Base-by-base conservation (phyloP, 2,113 vertebrate species). In the Megaleporinus macrocephalus region DNA sequence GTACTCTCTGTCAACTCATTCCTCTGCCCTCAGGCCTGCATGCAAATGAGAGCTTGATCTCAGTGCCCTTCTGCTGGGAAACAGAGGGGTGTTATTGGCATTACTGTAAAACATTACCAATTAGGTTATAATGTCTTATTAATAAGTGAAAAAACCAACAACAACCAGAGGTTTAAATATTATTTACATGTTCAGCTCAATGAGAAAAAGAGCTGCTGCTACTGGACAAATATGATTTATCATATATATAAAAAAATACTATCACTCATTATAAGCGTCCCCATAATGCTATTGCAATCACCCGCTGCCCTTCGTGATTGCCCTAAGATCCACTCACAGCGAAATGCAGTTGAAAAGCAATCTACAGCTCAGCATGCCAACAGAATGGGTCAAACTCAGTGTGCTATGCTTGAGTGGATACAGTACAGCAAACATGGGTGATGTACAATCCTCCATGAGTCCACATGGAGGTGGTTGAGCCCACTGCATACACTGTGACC, bases 401-500 rank as follows among this genome's bases (percentile, higher is more conserved):
- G 61, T 62, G 12, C 11, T 62, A 51, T 82, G 49, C 61, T 73
- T 55, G 61, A 75, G 26, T 78, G 76, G 41, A 87, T 87, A 83
- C 53, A 47, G 16, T 6, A 65, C 5, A 30, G 12, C 62, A 18
- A 65, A 30, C 62, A 63, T 1, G 4, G 27, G 7, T 18, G 15
- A 30, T 33, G 30, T 33, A 20, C 81, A 88, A 86, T 89, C 87
- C 86, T 76, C n/a, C n/a, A n/a, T n/a, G 82, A 73, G 81, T 83
- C 86, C 86, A 89, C 82, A 83, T 89, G 87, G 73, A 70, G 78
- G 86, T 87, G 88, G 86, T 85, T 87, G 79, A 83, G 86, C 72
- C 84, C 84, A 89, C 90, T 91, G 90, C 89, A 91, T 91, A 91
- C 86, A 83, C 88, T 87, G 91, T 87, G 90, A 90, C 89, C 92